A percentile compares a stretch with the other conserved stretches of the same genome.
These are phyloP conservation scores for Aurelia aurita DNA, from an alignment of 30 jellyfish, hydroid and myxozoan species.

Conservation along the genomic window DNA sequence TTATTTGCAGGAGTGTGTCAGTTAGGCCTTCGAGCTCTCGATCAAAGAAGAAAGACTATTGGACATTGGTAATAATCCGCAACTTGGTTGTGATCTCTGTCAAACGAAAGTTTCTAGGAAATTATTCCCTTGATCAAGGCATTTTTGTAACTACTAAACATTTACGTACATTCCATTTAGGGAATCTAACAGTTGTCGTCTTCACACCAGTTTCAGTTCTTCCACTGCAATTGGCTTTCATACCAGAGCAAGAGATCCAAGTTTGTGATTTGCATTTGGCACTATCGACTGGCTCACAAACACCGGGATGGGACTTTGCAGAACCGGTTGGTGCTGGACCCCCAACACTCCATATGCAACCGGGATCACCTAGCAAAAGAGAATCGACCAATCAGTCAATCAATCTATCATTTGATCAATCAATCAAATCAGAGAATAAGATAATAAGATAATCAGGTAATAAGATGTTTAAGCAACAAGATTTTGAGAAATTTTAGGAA, in stretches of 20 bases:
- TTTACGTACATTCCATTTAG: constrained; percentile 33
- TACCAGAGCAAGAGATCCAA: constrained; percentile 68
- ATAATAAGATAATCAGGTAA: too few relatives aligned
- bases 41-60: too few relatives aligned
- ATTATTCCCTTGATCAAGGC: too few relatives aligned
- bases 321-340: constrained; percentile 7
- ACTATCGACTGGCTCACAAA: constrained; percentile 85
- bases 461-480: too few relatives aligned
- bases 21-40: too few relatives aligned
- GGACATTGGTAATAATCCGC: too few relatives aligned
- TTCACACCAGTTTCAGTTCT: constrained; percentile 37
- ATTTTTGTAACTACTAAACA: not conserved
- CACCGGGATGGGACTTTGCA: constrained; percentile 70
- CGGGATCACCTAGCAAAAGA: constrained; percentile 63
- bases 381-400: not conserved
- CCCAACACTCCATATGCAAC: constrained; percentile 70
- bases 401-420: too few relatives aligned
- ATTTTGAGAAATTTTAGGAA: too few relatives aligned
- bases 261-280: constrained; percentile 62
- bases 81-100: too few relatives aligned
- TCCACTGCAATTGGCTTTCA: constrained; percentile 51
- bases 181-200: constrained; percentile 35
- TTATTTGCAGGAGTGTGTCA: too few relatives aligned
- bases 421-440: too few relatives aligned
- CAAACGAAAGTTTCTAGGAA: too few relatives aligned